Base-by-base conservation (phyloP, 2,113 vertebrate genomes). In the Nerophis ophidion region DNA sequence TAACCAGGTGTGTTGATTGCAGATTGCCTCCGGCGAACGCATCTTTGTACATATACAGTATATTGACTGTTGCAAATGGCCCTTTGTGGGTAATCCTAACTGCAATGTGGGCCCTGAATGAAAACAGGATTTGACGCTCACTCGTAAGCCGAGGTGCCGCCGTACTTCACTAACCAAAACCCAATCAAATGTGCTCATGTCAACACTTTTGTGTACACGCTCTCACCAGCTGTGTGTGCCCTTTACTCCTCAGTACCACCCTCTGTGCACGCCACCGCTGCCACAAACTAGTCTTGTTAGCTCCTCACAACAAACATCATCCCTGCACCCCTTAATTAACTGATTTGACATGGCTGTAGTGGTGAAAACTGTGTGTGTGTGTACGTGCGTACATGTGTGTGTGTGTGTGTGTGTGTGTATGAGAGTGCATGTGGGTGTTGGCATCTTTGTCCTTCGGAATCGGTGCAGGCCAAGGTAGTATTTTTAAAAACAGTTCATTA, bases 321-420 rank as follows among this genome's bases (percentile, higher is more conserved):
- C 68, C 63, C 65, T 74, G 81, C 84, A 26, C 80, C 67, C 48
- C 33, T 53, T 48, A 57, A 86, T 82, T 73, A 85, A 68, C 57
- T 44, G 61, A 78, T 53, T 60, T 80, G 84, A 80, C 80, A 81
- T 73, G 19, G 52, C n/a, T 48, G 42, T 48, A 12, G 67, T 66
- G 55, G 57, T 14, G 47, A 44, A 54, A 51, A 9, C 36, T 53
- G 45, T 45, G 47, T 36, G 63, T 14, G 15, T 16, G 38, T n/a
- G 46, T 53, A 59, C 42, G 52, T 56, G 56, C 17, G 50, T 7
- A 14, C 38, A 51, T 15, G 12, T 26, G 19, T n/a, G n/a, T n/a
- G n/a, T n/a, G 40, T 42, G 5, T 10, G 9, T 42, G 26, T 6
- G 10, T 35, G n/a, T 16, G 34, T 55, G 26, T 67, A 74, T 26